Percentiles rank a stretch among this genome's conserved stretches.
phyloP scores from a whole-genome alignment of 2,797 vertebrate species.

The Carcharodon carcharias region DNA sequence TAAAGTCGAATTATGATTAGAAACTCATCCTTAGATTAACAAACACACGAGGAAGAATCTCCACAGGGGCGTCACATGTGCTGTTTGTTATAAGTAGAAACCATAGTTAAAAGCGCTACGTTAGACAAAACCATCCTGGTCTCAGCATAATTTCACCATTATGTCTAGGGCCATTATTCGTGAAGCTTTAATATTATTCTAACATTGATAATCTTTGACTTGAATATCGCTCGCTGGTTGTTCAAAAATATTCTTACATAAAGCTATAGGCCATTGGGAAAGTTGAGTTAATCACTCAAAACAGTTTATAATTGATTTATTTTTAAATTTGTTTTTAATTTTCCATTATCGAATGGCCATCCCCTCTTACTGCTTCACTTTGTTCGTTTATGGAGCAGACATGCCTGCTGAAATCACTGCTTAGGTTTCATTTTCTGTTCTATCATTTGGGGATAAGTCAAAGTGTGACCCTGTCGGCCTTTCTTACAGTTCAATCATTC shows the following conservation, averaged over 20 bases:
- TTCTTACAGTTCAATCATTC: not conserved
- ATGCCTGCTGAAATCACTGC: not conserved
- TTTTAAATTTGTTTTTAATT: not conserved
- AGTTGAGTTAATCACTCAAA: not conserved
- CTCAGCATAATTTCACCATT: not conserved
- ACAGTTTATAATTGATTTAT: not conserved
- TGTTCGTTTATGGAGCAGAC: not conserved
- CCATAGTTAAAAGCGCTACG: not conserved
- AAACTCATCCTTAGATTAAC: not conserved
- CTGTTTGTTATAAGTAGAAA: not conserved
- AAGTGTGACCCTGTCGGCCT: not conserved
- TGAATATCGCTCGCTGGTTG: not conserved
- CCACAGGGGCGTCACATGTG: not conserved
- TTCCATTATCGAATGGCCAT: too few species aligned
- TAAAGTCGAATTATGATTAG: slow-evolving; percentile 11
- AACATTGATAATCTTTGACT: not conserved
- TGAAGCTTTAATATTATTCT: not conserved
- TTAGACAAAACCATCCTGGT: not conserved
- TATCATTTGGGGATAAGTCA: not conserved
- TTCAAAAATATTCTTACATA: not conserved
- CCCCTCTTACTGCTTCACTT: not conserved
- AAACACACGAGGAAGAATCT: not conserved
- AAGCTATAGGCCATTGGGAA: not conserved
- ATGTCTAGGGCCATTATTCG: not conserved
- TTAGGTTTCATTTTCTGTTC: not conserved